These are phyloP conservation scores for Potamarius usumacintae DNA, from an alignment of 2,113 vertebrate species.

Conservation along the genomic window DNA sequence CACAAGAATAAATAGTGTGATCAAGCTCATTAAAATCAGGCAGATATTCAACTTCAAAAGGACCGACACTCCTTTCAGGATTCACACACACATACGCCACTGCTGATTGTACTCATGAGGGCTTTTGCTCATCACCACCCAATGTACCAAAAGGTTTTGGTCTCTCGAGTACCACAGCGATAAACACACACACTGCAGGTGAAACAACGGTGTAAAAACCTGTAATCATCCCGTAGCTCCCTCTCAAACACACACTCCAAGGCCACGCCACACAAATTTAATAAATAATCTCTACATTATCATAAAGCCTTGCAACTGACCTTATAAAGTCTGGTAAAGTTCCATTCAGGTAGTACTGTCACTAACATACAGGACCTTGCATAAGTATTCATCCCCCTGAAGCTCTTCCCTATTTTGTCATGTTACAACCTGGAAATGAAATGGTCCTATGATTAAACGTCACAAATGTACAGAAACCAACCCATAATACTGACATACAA, in stretches of 20 bases:
- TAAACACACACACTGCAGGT: not conserved
- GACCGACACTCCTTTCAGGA: not conserved
- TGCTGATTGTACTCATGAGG: constrained; percentile 47
- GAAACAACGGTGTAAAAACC: not conserved
- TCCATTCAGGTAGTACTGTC: not conserved
- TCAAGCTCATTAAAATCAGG: constrained; percentile 33
- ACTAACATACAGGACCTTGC: not conserved
- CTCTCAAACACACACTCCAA: too few species aligned
- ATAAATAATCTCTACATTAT: not conserved
- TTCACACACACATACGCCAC: constrained; percentile 7
- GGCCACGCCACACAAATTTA: not conserved
- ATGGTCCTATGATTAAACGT: too few species aligned
- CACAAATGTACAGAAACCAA: not conserved
- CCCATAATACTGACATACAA: not conserved
- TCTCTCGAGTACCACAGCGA: constrained; percentile 7
- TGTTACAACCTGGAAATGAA: too few species aligned
- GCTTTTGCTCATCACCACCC: constrained; percentile 22
- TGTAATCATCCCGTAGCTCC: not conserved
- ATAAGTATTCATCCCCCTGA: not conserved
- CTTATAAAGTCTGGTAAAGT: not conserved
- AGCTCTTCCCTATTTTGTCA: not conserved
- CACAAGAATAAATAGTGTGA: not conserved
- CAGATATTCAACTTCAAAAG: constrained; percentile 1
- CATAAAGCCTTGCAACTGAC: not conserved
- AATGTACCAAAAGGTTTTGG: constrained; percentile 16